Conservation (phyloP, 2,888 invertebrate genomes). For the Agonopterix alstromeriana region DNA sequence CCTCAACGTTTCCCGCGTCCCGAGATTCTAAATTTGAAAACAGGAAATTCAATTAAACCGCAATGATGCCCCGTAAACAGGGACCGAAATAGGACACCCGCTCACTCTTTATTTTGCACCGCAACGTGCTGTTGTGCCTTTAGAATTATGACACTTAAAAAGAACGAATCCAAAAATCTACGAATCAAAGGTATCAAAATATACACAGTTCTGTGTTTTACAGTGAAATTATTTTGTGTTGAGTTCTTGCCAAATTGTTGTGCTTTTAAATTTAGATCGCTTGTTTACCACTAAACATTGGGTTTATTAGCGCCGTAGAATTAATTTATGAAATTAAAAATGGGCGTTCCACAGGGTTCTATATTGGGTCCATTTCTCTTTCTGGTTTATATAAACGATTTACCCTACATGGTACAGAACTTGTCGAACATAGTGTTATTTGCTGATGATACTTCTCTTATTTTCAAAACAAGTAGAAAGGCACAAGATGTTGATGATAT, state of each 20-base stretch:
- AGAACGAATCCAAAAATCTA: conserved; percentile 40
- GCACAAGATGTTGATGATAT: too few relatives aligned
- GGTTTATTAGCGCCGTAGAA: background rate
- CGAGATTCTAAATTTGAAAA: conserved; percentile 59
- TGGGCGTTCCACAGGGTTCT: too few relatives aligned
- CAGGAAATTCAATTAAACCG: conserved; percentile 71
- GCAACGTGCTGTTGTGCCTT: conserved; percentile 20
- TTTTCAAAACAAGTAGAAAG: too few relatives aligned
- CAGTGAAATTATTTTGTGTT: conserved; percentile 13
- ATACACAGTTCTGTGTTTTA: conserved; percentile 13
- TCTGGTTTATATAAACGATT: too few relatives aligned
- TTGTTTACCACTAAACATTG: conserved; percentile 17
- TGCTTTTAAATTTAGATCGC: conserved; percentile 27
- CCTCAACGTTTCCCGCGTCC: conserved; percentile 19
- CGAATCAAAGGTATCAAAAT: conserved; percentile 40
- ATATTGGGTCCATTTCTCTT: too few relatives aligned
- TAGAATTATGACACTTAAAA: conserved; percentile 45
- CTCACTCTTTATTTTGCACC: conserved; percentile 56
- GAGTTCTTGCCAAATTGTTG: conserved; percentile 25
- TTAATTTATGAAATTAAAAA: too few relatives aligned
- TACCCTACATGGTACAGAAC: too few relatives aligned
- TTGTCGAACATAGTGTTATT: too few relatives aligned
- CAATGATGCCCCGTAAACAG: conserved; percentile 65
- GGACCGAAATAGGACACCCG: conserved; percentile 63
- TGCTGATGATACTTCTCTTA: too few relatives aligned